Conservation (phyloP, 2,888 invertebrate species). For the Marasmarcha lunaedactyla region DNA sequence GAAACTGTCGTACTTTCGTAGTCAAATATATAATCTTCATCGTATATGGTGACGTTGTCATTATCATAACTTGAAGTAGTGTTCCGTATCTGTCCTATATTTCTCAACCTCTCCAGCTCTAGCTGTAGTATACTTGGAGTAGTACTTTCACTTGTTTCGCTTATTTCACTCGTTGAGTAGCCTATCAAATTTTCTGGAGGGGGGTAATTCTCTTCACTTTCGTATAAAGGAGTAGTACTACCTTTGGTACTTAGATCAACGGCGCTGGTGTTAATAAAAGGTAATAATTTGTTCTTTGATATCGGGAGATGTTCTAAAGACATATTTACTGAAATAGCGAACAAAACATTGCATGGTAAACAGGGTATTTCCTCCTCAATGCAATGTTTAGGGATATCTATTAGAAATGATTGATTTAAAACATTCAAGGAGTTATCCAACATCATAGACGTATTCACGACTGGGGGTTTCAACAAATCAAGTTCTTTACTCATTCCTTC, state of each 20-base stretch:
- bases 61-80: conserved; percentile 7
- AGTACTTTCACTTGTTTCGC: conserved; percentile 18
- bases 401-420: conserved; percentile 23
- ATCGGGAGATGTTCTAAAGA: not conserved
- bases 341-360: conserved; percentile 28
- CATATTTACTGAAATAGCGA: not conserved
- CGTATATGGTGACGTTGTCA: conserved; percentile 16
- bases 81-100: conserved; percentile 6
- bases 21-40: conserved; percentile 24
- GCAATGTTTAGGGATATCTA: conserved; percentile 26
- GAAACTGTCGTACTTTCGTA: too few species aligned
- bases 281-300: not conserved
- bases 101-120: conserved; percentile 28
- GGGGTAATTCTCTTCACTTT: not conserved
- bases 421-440: conserved; percentile 25
- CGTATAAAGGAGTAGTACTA: not conserved
- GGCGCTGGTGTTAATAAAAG: not conserved
- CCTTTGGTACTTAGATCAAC: not conserved
- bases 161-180: not conserved
- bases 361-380: conserved; percentile 36
- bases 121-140: conserved; percentile 19
- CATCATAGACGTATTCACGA: conserved; percentile 29
- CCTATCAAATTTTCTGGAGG: conserved; percentile 17
- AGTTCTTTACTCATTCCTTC: conserved; percentile 76
- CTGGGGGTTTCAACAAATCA: conserved; percentile 62